These are phyloP conservation scores for Zygogramma bicolorata DNA, from an alignment of 2,888 invertebrate species.

Conservation along the genomic window DNA sequence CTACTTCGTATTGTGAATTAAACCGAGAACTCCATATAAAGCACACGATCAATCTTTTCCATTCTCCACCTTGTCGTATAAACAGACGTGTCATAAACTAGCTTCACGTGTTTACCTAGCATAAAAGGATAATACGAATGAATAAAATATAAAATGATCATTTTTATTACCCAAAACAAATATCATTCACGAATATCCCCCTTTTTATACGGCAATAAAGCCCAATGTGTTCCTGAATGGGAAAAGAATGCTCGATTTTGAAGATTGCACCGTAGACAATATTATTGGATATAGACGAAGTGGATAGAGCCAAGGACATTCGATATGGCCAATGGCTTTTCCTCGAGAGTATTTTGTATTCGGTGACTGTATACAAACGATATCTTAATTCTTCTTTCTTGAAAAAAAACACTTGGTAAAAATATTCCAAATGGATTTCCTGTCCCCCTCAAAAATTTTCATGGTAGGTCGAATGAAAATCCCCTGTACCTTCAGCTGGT, in stretches of 20 bases:
- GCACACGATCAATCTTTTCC: background rate
- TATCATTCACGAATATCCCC: background rate
- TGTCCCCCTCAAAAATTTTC: no score
- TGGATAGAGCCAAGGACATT: background rate
- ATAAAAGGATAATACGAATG: constrained; percentile 1
- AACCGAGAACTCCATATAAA: background rate
- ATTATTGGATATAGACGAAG: background rate
- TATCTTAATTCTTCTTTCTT: background rate
- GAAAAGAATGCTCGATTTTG: background rate
- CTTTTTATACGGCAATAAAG: constrained; percentile 1
- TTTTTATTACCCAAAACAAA: constrained; percentile 7
- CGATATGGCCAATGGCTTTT: background rate
- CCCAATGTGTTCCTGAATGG: constrained; percentile 1
- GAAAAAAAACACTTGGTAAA: no score
- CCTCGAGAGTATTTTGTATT: background rate
- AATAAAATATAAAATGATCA: background rate
- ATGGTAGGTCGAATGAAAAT: no score
- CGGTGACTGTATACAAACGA: background rate
- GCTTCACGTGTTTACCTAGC: background rate
- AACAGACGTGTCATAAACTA: background rate
- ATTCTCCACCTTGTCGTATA: background rate
- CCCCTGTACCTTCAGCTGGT: no score
- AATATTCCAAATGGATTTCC: no score
- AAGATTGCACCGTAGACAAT: background rate
- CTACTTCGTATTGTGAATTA: background rate